These are phyloP conservation scores for Mixornis gularis DNA, from an alignment of 2,113 vertebrate genomes.

Conservation along the genomic window DNA sequence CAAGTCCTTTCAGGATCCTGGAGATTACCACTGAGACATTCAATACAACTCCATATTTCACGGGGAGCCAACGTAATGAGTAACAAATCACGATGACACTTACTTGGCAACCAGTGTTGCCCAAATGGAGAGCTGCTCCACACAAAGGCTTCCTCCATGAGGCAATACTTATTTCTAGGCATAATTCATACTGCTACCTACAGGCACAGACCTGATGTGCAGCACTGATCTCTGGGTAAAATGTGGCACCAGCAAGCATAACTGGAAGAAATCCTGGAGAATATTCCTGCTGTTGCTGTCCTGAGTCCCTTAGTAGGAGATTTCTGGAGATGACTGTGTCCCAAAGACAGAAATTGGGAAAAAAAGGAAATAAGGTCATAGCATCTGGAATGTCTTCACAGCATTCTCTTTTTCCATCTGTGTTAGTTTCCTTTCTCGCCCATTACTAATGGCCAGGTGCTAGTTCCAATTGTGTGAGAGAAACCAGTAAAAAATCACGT, in stretches of 20 bases:
- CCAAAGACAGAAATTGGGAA: background rate
- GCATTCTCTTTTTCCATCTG: background rate
- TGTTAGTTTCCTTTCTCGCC: background rate
- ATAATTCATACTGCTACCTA: background rate
- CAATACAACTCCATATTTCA: slow-evolving; percentile 1
- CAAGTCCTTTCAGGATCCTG: background rate
- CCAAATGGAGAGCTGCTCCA: background rate
- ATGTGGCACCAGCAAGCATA: background rate
- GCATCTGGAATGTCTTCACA: background rate
- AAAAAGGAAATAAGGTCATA: background rate
- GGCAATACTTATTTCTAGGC: background rate
- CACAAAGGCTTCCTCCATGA: background rate
- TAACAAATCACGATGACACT: background rate
- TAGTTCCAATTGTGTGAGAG: background rate
- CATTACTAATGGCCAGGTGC: background rate
- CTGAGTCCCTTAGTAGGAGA: background rate
- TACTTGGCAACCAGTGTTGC: background rate
- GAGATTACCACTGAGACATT: slow-evolving; percentile 6
- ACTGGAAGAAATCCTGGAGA: background rate
- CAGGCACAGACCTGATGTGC: background rate
- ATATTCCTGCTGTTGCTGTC: background rate
- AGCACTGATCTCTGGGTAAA: background rate
- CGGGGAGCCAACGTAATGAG: background rate
- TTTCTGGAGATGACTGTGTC: background rate
- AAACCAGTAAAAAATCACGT: background rate